phyloP scores from a whole-genome alignment of 1,140 invertebrate genomes.

The Phymastichus coffea region DNA sequence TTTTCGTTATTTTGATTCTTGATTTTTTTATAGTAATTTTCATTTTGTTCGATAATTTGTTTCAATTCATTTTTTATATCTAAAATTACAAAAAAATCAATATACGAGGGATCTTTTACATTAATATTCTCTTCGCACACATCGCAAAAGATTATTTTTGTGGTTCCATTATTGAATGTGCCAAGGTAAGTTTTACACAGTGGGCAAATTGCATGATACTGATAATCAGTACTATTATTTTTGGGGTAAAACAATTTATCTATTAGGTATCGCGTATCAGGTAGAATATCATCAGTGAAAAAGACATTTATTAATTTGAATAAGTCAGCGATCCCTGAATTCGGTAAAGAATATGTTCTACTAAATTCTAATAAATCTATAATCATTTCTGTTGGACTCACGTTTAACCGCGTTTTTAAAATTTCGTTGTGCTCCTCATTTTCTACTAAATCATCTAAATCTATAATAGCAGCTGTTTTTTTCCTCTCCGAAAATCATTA shows the following conservation, averaged over 20 bases:
- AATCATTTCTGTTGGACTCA: background rate
- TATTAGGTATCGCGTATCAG: background rate
- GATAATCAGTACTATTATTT: no score
- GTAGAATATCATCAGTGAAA: background rate
- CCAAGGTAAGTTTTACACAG: background rate
- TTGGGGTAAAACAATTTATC: background rate
- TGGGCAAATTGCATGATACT: background rate
- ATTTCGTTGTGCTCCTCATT: background rate
- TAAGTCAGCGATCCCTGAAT: background rate
- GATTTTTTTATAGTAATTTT: slow-evolving; percentile 18
- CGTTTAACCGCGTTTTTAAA: background rate
- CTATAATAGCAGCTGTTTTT: no score
- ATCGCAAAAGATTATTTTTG: background rate
- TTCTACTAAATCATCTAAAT: no score
- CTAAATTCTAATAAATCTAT: background rate
- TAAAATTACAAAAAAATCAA: slow-evolving; percentile 25
- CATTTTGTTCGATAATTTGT: slow-evolving; percentile 20
- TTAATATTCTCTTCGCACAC: background rate
- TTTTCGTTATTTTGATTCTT: background rate
- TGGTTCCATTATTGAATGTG: no score
- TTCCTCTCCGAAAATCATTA: no score
- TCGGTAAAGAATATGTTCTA: background rate
- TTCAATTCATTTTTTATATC: slow-evolving; percentile 14
- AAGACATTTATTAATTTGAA: background rate
- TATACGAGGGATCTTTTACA: background rate